Conservation (phyloP, 2,113 vertebrate genomes). For the Callospermophilus lateralis region DNA sequence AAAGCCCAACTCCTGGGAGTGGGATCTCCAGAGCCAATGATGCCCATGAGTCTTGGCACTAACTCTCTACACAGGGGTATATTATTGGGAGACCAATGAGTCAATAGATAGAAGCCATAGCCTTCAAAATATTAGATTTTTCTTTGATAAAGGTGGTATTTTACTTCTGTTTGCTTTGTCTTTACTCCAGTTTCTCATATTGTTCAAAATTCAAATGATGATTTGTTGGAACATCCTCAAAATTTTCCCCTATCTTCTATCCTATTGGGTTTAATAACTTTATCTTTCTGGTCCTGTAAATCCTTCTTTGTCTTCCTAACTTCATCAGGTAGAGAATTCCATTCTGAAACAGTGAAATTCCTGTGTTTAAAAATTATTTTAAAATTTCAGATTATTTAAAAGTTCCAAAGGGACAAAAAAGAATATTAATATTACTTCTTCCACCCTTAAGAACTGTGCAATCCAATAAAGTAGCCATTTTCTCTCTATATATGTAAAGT, state of each 20-base stretch:
- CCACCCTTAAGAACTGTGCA: not conserved
- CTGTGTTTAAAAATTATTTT: conserved; percentile 41
- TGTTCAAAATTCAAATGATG: not conserved
- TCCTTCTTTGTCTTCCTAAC: not conserved
- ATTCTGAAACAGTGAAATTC: not conserved
- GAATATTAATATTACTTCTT: not conserved
- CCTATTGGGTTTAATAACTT: not conserved
- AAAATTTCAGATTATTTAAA: not conserved
- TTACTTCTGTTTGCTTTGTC: not conserved
- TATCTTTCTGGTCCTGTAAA: not conserved
- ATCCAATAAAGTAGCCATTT: not conserved
- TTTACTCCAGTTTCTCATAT: conserved; percentile 13
- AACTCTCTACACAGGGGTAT: not conserved
- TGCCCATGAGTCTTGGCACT: not conserved
- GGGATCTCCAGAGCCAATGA: not conserved
- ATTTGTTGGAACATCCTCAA: not conserved
- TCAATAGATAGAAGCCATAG: not conserved
- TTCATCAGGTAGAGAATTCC: not conserved
- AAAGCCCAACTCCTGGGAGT: not conserved
- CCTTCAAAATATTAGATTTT: not conserved
- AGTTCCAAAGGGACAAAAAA: not conserved
- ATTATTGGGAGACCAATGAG: not conserved
- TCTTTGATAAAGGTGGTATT: not conserved
- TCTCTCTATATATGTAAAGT: not conserved
- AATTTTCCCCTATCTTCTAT: not conserved